phyloP scores from a whole-genome alignment of 2,888 invertebrate genomes.

The Orthosia gracilis region DNA sequence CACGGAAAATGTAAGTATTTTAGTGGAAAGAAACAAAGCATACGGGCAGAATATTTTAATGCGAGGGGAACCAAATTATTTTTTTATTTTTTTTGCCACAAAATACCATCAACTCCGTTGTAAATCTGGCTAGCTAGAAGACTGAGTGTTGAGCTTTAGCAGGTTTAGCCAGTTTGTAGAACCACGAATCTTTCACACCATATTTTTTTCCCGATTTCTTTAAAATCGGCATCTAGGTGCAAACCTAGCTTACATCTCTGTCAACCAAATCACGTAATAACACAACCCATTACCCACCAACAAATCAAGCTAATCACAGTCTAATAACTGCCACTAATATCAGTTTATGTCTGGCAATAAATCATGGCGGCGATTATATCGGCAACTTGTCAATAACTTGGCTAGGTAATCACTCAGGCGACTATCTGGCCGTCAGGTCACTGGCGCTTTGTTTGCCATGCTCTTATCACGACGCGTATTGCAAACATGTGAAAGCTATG shows the following conservation, averaged over 20 bases:
- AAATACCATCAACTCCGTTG: not conserved
- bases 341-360: conserved; percentile 61
- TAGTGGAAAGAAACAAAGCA: too few relatives aligned
- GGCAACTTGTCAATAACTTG: conserved; percentile 73
- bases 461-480: conserved; percentile 85
- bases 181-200: not conserved
- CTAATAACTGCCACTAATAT: conserved; percentile 48
- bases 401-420: conserved; percentile 84
- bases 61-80: too few relatives aligned
- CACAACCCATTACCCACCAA: conserved; percentile 42
- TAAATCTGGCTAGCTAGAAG: not conserved
- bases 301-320: conserved; percentile 58
- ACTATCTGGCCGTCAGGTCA: conserved; percentile 84
- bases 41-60: too few relatives aligned
- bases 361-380: conserved; percentile 68
- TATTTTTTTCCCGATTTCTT: too few relatives aligned
- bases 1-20: too few relatives aligned
- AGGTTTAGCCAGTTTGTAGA: not conserved
- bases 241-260: not conserved
- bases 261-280: conserved; percentile 39
- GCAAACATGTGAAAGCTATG: conserved; percentile 78
- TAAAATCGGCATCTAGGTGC: not conserved
- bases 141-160: not conserved
- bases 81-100: too few relatives aligned
- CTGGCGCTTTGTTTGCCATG: conserved; percentile 83